These are phyloP conservation scores for Drosophila baimaii DNA, from an alignment of 1,140 invertebrate species.

Conservation along the genomic window DNA sequence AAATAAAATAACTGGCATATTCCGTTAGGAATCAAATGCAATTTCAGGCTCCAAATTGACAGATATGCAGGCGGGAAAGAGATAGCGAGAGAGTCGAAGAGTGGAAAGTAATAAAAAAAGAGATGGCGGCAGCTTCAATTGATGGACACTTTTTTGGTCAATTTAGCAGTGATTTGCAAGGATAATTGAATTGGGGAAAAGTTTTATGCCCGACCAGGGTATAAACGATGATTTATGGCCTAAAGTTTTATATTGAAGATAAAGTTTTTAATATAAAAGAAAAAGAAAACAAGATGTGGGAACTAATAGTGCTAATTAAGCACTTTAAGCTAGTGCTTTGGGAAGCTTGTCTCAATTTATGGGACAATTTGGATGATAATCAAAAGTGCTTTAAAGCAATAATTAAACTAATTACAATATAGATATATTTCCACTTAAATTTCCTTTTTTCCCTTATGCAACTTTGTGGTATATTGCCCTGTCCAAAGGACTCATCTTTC, in stretches of 20 bases:
- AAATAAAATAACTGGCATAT: constrained; percentile 53
- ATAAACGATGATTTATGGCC: constrained; percentile 35
- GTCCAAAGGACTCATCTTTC: background rate
- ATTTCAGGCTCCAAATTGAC: constrained; percentile 58
- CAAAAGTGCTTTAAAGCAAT: background rate
- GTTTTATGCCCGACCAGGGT: constrained; percentile 11
- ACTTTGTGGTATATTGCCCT: background rate
- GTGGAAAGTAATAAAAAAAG: constrained; percentile 23
- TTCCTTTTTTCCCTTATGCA: too few relatives aligned
- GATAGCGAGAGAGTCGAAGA: too few relatives aligned
- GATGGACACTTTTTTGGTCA: constrained; percentile 55
- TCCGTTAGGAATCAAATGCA: constrained; percentile 55
- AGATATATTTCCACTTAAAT: background rate
- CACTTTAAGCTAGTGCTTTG: background rate
- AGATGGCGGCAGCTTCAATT: constrained; percentile 19
- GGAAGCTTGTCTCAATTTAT: background rate
- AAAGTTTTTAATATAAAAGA: background rate
- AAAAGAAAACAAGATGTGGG: too few relatives aligned
- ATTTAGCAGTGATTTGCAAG: constrained; percentile 44
- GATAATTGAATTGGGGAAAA: constrained; percentile 53
- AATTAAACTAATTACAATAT: background rate
- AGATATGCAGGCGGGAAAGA: constrained; percentile 40
- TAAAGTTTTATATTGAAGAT: constrained; percentile 8
- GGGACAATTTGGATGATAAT: background rate
- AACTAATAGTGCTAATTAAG: background rate